phyloP scores from a whole-genome alignment of 2,888 invertebrate genomes.

The Ornithoptera priamus region DNA sequence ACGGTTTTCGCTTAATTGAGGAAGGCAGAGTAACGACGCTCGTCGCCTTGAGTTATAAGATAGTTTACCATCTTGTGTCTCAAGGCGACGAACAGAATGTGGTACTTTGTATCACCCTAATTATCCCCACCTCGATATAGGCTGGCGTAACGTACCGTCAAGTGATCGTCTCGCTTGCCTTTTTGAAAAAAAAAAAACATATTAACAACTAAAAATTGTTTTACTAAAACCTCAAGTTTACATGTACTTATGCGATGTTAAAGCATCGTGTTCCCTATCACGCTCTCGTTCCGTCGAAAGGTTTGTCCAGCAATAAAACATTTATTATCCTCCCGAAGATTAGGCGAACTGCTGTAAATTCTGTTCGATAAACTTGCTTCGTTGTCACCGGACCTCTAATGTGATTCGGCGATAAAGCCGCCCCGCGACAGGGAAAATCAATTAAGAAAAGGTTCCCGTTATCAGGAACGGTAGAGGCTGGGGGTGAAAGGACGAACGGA shows the following conservation, averaged over 20 bases:
- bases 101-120: too few species aligned
- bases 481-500: conserved; percentile 58
- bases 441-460: conserved; percentile 71
- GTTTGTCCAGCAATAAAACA: conserved; percentile 42
- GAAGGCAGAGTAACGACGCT: too few species aligned
- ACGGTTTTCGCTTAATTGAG: too few species aligned
- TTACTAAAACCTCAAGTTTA: not conserved
- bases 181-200: not conserved
- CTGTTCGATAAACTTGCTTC: conserved; percentile 21
- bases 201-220: not conserved
- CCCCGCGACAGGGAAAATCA: conserved; percentile 69
- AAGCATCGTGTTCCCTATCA: conserved; percentile 5
- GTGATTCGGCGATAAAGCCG: conserved; percentile 67
- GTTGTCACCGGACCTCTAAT: conserved; percentile 51
- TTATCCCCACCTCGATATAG: too few species aligned
- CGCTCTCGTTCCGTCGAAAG: conserved; percentile 31
- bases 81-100: too few species aligned
- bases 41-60: too few species aligned
- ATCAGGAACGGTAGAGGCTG: conserved; percentile 62
- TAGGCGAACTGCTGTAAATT: conserved; percentile 36
- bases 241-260: conserved; percentile 2
- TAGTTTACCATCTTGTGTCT: too few species aligned
- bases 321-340: conserved; percentile 44
- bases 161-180: too few species aligned
- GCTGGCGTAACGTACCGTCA: too few species aligned